Evolutionary conservation across 1,140 invertebrate species (phyloP).

Genomic region (Spodoptera frugiperda): DNA sequence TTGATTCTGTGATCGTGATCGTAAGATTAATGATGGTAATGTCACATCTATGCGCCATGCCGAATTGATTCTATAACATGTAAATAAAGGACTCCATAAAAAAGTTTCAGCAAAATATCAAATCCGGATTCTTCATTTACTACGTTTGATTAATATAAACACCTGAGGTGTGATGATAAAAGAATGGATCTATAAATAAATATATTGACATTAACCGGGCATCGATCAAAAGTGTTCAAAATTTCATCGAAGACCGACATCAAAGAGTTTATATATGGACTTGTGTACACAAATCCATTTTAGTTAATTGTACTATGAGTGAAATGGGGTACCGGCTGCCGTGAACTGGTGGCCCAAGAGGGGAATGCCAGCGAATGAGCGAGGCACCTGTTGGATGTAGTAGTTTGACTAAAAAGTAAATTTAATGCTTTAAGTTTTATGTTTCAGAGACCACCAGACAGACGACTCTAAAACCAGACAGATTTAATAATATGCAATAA

Average conservation of each 20-base stretch:
- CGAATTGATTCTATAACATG: not conserved
- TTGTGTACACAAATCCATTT: not conserved
- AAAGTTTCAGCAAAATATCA: not conserved
- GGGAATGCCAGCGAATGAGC: not conserved
- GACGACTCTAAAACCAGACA: too few species aligned
- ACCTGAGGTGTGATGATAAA: not conserved
- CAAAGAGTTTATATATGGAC: constrained; percentile 33
- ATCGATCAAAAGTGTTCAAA: constrained; percentile 20
- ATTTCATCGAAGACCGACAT: constrained; percentile 4
- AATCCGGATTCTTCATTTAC: too few species aligned
- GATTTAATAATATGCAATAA: too few species aligned
- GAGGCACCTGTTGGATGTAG: not conserved
- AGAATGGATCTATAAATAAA: not conserved
- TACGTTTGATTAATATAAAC: not conserved
- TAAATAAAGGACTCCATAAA: not conserved
- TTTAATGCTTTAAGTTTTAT: too few species aligned
- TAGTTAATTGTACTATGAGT: constrained; percentile 17
- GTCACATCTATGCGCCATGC: too few species aligned
- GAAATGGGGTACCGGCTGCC: not conserved
- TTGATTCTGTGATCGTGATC: too few species aligned
- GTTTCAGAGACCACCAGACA: too few species aligned
- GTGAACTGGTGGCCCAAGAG: not conserved
- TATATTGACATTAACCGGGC: not conserved
- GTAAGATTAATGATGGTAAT: too few species aligned
- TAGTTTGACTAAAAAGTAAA: not conserved